These are phyloP conservation scores for Trachymyrmex septentrionalis DNA, from an alignment of 1,140 invertebrate species.

Conservation along the genomic window DNA sequence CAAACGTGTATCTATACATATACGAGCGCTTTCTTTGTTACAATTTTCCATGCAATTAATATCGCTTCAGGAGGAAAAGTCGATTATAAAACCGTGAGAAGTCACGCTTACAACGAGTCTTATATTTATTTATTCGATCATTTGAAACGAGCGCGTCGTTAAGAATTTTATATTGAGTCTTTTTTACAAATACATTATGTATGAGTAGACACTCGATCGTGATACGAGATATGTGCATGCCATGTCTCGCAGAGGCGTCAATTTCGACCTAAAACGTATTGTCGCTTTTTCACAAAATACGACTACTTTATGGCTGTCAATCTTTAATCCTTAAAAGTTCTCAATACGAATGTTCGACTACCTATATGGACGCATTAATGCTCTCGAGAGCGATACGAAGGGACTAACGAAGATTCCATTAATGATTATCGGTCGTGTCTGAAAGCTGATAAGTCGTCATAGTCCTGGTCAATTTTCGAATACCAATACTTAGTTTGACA, in stretches of 20 bases:
- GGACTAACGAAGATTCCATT: conserved; percentile 69
- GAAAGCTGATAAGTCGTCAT: conserved; percentile 58
- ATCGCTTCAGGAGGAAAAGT: neutral
- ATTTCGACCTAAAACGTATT: conserved; percentile 48
- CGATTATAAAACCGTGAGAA: conserved; percentile 23
- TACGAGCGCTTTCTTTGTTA: conserved; percentile 18
- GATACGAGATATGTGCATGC: neutral
- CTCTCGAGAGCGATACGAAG: conserved; percentile 4
- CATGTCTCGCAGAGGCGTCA: neutral
- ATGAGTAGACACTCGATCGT: neutral
- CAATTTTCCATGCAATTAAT: conserved; percentile 49
- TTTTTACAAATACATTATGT: conserved; percentile 10
- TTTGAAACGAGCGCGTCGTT: neutral
- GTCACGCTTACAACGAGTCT: neutral
- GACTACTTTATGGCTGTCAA: neutral
- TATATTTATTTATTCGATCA: conserved; percentile 31
- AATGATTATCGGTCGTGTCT: conserved; percentile 60
- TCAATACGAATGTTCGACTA: conserved; percentile 27
- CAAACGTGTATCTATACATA: neutral
- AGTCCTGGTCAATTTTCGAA: conserved; percentile 36
- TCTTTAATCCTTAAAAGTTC: conserved; percentile 19
- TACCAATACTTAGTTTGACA: conserved; percentile 11
- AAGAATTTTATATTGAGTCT: conserved; percentile 34
- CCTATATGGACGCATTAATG: conserved; percentile 12
- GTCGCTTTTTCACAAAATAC: conserved; percentile 9